phyloP scores from a whole-genome alignment of 2,113 vertebrate species.

The Varanus komodoensis region DNA sequence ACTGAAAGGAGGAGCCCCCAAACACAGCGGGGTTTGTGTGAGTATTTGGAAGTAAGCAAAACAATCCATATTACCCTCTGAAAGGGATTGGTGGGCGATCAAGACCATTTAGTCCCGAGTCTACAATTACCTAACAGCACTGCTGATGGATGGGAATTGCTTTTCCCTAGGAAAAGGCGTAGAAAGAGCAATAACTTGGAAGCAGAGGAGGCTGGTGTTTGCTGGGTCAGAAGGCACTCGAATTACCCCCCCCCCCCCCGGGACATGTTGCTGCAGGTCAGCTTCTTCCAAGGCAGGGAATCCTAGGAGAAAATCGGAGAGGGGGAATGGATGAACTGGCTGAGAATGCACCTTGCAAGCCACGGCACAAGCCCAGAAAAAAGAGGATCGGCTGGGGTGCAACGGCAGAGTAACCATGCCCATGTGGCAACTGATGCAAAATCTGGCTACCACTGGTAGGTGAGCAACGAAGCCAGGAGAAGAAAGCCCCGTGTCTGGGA shows the following conservation, averaged over 20 bases:
- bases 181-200: conserved; percentile 1
- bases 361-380: not conserved
- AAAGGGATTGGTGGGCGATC: too few relatives aligned
- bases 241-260: not conserved
- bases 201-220: conserved; percentile 14
- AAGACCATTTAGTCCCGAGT: not conserved
- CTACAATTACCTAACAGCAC: too few relatives aligned
- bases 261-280: not conserved
- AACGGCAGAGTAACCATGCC: not conserved
- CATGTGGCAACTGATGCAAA: not conserved
- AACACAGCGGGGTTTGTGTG: not conserved
- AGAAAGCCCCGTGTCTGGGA: not conserved
- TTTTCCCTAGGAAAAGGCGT: conserved; percentile 25
- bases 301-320: conserved; percentile 47
- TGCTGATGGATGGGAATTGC: not conserved
- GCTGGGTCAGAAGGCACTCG: conserved; percentile 25
- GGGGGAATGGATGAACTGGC: not conserved
- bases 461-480: not conserved
- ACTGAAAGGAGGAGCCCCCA: not conserved
- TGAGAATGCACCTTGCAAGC: not conserved
- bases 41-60: not conserved
- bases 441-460: not conserved
- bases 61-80: too few relatives aligned
- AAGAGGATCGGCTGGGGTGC: not conserved
- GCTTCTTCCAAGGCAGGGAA: conserved; percentile 11